phyloP scores from a whole-genome alignment of 1,140 invertebrate species.

The Notospermus geniculatus region DNA sequence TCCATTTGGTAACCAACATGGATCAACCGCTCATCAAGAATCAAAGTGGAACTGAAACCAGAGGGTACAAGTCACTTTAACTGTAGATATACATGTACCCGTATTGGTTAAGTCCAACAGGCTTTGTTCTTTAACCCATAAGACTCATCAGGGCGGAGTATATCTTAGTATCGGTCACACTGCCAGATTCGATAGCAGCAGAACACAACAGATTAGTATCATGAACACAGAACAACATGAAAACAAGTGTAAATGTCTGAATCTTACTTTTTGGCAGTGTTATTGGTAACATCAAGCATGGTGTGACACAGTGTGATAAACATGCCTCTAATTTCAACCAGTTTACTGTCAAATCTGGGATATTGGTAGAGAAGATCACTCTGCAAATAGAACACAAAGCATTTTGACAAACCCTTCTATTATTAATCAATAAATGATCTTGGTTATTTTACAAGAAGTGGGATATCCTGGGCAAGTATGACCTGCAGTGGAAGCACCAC shows the following conservation, averaged over 20 bases:
- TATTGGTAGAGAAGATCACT: conserved; percentile 49
- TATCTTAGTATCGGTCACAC: no score
- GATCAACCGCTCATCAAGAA: conserved; percentile 32
- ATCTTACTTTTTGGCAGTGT: conserved; percentile 28
- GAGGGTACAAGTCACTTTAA: conserved; percentile 13
- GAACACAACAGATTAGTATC: conserved; percentile 23
- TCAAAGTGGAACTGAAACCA: conserved; percentile 35
- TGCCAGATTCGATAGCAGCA: background rate
- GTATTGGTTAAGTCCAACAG: no score
- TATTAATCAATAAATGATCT: no score
- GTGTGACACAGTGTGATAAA: conserved; percentile 52
- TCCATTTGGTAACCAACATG: conserved; percentile 42
- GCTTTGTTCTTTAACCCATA: no score
- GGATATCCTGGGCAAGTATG: no score
- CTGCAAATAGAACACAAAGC: conserved; percentile 16
- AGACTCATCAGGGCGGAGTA: no score
- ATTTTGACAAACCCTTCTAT: background rate
- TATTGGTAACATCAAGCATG: conserved; percentile 43
- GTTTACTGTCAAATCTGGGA: conserved; percentile 43
- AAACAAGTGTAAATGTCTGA: background rate
- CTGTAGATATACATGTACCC: no score
- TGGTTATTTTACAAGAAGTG: background rate
- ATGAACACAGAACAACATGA: no score
- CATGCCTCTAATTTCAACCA: conserved; percentile 48
- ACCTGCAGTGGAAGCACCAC: no score